Conservation (phyloP, 2,797 vertebrate species). For the Tapera naevia region DNA sequence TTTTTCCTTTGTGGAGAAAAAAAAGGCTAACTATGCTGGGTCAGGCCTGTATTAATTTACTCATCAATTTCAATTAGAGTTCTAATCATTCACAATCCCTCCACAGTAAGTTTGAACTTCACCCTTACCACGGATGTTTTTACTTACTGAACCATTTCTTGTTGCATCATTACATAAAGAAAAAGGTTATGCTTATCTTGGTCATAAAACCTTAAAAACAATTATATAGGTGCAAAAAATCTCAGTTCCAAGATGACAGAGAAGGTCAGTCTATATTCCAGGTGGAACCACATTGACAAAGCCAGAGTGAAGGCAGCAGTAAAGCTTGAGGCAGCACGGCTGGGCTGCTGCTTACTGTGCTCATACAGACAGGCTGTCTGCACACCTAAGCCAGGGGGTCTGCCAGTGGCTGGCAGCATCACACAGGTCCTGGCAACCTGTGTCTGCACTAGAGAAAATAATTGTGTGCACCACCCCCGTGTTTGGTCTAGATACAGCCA, state of each 20-base stretch:
- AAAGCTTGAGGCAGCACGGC: not conserved
- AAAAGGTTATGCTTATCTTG: not conserved
- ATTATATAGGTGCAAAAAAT: not conserved
- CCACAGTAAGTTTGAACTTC: not conserved
- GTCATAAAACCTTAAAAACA: not conserved
- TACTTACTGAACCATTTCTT: not conserved
- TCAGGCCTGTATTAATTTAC: not conserved
- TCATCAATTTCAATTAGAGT: not conserved
- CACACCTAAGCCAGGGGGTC: accelerated
- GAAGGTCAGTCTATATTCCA: not conserved
- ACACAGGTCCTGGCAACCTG: not conserved
- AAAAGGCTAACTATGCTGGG: not conserved
- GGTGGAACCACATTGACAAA: not conserved
- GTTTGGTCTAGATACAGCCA: not conserved
- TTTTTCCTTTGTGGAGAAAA: not conserved
- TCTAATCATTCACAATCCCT: not conserved
- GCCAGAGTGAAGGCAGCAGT: not conserved
- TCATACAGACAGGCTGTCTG: no score
- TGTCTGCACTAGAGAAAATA: not conserved
- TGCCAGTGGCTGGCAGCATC: accelerated
- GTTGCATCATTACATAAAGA: not conserved
- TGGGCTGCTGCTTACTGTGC: not conserved
- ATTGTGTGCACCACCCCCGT: not conserved
- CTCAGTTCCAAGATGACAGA: not conserved
- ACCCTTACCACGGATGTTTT: not conserved